Evolutionary conservation across 2,113 vertebrate genomes (phyloP), one percentile per base, ranked within the genome.

Genomic region (Emydura subglobosa): DNA sequence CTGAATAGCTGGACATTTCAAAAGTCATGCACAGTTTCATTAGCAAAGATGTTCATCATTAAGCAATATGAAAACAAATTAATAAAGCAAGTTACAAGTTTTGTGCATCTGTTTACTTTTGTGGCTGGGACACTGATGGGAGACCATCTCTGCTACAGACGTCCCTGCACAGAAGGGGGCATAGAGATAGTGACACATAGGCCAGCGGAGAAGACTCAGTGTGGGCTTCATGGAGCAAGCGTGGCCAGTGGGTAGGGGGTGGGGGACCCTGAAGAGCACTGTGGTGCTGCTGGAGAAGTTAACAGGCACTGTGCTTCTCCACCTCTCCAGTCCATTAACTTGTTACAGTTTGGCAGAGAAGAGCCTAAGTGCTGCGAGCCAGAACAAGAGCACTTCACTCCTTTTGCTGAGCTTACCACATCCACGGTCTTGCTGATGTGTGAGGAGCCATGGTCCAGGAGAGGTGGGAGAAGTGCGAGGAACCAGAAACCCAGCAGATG

Each of bases 61-160:
- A 92, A 27, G 91, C 90, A 44, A 89, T 87, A 91, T 95, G 55
- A 90, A 96, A 96, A 85, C 79, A 92, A 94, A 96, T 90, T 76
- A 93, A 61, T 61, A 91, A 44, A 82, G 68, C 2, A 87, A 83
- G 22, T 21, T 68, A 79, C 91, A 5, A 3, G 22, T 11, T 89
- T 76, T 87, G 16, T 65, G 79, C 74, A 42, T 31, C 85, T 83
- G 47, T 84, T 91, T 91, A 83, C 24, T 25, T 85, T 89, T 82
- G 78, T 55, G 65, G 82, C 39, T 42, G 42, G 72, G 72, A 78
- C 21, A 78, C 22, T 21, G 22, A 78, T 2, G 44, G 78, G 31
- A 87, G 11, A 94, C 2, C 14, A 24, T 79, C 34, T 25, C 12
- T 39, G 39, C 39, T 76, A 76, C 24, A 68, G 34, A 78, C 6